Conservation (phyloP, 2,797 vertebrate species). For the Perodicticus potto region DNA sequence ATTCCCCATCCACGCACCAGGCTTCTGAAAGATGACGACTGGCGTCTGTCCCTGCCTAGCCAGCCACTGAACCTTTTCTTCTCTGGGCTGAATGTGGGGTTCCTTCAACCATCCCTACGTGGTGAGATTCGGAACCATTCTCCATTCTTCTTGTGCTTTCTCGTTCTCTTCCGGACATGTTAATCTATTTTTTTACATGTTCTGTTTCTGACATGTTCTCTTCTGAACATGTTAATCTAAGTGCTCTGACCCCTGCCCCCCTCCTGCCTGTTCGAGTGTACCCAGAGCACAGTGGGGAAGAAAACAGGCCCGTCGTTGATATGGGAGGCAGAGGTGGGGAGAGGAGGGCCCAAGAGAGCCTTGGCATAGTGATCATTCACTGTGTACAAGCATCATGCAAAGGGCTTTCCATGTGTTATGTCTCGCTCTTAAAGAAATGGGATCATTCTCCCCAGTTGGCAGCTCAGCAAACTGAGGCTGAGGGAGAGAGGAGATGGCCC, state of each 20-base stretch:
- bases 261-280: background rate
- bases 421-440: background rate
- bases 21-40: background rate
- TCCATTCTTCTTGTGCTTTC: background rate
- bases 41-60: background rate
- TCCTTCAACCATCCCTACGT: background rate
- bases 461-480: background rate
- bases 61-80: background rate
- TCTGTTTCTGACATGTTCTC: background rate
- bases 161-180: background rate
- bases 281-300: background rate
- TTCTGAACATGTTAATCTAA: background rate
- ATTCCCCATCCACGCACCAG: accelerated
- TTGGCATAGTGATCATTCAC: background rate
- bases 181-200: too few species aligned
- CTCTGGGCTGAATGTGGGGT: background rate
- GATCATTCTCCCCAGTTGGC: background rate
- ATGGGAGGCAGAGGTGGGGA: background rate
- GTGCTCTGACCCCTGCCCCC: background rate
- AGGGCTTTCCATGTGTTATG: background rate
- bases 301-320: background rate
- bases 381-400: background rate
- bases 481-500: background rate
- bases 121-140: background rate
- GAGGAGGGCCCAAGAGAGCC: background rate